Evolutionary conservation across 2,797 vertebrate genomes (phyloP).

Genomic region (Heterohyrax brucei): DNA sequence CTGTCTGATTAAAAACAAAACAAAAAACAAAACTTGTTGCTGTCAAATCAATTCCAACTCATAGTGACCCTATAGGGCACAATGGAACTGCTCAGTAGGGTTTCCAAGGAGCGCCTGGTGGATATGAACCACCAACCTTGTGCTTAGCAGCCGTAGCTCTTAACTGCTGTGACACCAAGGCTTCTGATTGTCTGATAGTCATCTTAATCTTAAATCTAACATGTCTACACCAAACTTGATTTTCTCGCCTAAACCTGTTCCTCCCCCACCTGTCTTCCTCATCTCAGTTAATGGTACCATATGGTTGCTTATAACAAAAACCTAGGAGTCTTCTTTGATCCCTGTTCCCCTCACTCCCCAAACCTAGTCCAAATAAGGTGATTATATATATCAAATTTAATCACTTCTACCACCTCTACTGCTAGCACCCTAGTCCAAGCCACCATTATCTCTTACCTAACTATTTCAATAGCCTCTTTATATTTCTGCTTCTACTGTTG

Average conservation of each 20-base stretch:
- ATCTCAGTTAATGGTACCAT: not conserved
- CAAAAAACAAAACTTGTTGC: too few relatives aligned
- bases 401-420: not conserved
- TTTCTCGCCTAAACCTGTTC: constrained; percentile 54
- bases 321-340: not conserved
- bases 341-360: not conserved
- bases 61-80: too few relatives aligned
- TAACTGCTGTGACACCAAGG: not conserved
- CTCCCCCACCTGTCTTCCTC: not conserved
- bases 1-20: not conserved
- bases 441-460: not conserved
- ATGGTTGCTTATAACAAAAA: not conserved
- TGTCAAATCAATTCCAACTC: too few relatives aligned
- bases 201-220: not conserved
- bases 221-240: constrained; percentile 30
- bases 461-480: not conserved
- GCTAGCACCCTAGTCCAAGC: not conserved
- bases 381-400: not conserved
- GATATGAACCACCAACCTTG: not conserved
- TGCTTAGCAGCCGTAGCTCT: not conserved
- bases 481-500: not conserved
- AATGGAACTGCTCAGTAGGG: too few relatives aligned
- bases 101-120: not conserved
- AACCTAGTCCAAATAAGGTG: constrained; percentile 19
- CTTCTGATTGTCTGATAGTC: not conserved